These are phyloP conservation scores for Luperina nickerlii DNA, from an alignment of 2,888 invertebrate species.

Conservation along the genomic window DNA sequence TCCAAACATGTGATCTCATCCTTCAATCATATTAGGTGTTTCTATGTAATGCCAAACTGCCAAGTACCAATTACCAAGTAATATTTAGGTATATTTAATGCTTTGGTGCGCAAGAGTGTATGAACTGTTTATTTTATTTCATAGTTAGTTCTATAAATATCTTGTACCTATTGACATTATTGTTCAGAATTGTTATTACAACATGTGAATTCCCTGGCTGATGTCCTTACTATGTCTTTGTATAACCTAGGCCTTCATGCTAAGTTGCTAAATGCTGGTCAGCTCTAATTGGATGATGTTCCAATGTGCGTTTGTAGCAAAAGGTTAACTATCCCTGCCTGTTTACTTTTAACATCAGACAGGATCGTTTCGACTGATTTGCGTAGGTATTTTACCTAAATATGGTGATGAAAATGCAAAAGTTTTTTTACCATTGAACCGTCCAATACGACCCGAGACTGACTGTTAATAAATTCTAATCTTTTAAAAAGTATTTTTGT, in stretches of 20 bases:
- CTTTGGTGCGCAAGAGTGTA: not conserved
- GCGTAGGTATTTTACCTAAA: not conserved
- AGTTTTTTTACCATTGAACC: not conserved
- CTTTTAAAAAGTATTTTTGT: not conserved
- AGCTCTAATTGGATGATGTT: slow-evolving; percentile 70
- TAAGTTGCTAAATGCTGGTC: slow-evolving; percentile 58
- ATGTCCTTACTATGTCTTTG: slow-evolving; percentile 43
- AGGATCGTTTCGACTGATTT: slow-evolving; percentile 1
- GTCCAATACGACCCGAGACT: not conserved
- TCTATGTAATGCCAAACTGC: not conserved
- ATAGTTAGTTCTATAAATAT: slow-evolving; percentile 6
- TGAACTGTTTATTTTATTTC: slow-evolving; percentile 9
- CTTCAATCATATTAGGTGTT: slow-evolving; percentile 6
- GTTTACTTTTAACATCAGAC: slow-evolving; percentile 7
- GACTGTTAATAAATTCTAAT: not conserved
- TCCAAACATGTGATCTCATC: not conserved
- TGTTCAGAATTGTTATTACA: slow-evolving; percentile 15
- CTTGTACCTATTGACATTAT: not conserved
- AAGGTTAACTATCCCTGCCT: slow-evolving; percentile 20
- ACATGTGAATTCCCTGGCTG: slow-evolving; percentile 21
- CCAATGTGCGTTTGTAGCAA: slow-evolving; percentile 53
- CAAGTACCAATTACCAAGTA: slow-evolving; percentile 16
- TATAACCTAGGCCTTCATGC: slow-evolving; percentile 65
- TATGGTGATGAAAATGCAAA: not conserved
- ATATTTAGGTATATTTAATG: slow-evolving; percentile 21